Conservation (phyloP, 2,797 vertebrate species). For the Coregonus suidteri region DNA sequence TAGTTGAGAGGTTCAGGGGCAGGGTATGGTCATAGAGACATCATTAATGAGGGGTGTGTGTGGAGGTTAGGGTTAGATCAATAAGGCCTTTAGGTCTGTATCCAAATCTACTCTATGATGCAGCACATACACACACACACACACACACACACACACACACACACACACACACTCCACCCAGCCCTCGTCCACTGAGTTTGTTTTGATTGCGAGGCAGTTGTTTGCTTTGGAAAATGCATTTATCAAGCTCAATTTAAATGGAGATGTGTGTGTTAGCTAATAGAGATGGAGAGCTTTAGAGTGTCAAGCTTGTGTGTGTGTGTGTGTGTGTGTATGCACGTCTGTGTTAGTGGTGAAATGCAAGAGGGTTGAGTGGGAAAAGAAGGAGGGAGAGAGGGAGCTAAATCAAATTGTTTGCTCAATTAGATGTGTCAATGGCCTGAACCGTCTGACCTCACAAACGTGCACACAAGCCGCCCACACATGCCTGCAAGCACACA, state of each 20-base stretch:
- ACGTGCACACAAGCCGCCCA: not conserved
- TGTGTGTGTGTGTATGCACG: not conserved
- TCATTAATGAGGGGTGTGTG: not conserved
- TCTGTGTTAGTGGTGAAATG: not conserved
- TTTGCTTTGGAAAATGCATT: not conserved
- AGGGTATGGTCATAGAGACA: not conserved
- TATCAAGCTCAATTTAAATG: too few relatives aligned
- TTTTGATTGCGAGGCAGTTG: not conserved
- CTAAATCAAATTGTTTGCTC: not conserved
- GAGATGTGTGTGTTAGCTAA: not conserved
- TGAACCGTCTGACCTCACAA: not conserved
- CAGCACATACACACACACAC: not conserved
- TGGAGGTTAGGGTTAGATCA: not conserved
- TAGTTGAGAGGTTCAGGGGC: not conserved
- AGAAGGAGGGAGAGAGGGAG: not conserved
- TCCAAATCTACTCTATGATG: not conserved
- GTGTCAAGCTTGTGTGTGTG: not conserved
- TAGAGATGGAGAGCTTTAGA: not conserved
- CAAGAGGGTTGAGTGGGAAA: slow-evolving; percentile 1
- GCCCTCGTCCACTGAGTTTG: not conserved
- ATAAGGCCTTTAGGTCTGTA: not conserved
- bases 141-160: not conserved
- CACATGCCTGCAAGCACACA: not conserved
- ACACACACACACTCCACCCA: not conserved
- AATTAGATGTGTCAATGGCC: not conserved